Base-by-base conservation (phyloP, 92 coral and sea anemone genomes). In the Isaurus tuberculatus region DNA sequence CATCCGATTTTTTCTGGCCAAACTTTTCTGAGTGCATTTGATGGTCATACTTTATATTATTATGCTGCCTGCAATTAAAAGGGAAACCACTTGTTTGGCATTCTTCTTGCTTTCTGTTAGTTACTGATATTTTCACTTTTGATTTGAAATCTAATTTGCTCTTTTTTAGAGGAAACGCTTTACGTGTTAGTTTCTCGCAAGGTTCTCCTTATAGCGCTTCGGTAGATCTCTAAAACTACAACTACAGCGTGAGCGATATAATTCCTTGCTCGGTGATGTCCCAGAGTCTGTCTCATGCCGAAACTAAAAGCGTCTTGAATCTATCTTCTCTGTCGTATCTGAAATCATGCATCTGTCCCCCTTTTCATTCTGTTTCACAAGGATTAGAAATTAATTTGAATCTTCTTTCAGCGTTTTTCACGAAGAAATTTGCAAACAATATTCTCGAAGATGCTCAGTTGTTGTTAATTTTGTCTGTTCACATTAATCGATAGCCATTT, bases 151-250 rank as follows among this genome's bases (percentile, higher is more conserved):
- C 22, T 23, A 22, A 19, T 32, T 48, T 48, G 6, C 72, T 53
- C 33, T 77, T 43, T 19, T 36, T 43, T 20, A 72, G 26, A 28
- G 91, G 88, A 29, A 88, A 88, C 1, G 82, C 55, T 74, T 92
- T 73, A 43, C 95, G 57, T 72, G 88, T 86, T 5, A 92, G 85
- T 92, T 86, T 2, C 63, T 64, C 6, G 95, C 81, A 33, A 92
- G 75, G 3, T 93, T 92, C 44, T 70, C 53, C 53, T 92, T 93
- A 34, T 89, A 90, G 23, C 95, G 87, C 26, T 85, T 71, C 25
- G 88, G 86, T 61, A 92, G 67, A 60, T 65, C 72, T 28, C 86
- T 75, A 32, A 74, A 74, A 16, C 79, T 67, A 34, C 92, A 89
- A 20, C 75, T 28, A 61, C 65, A 49, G 15, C 14, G 65, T 28